Evolutionary conservation across 2,888 invertebrate genomes (phyloP).

Genomic region (Pemphredon lugubris): DNA sequence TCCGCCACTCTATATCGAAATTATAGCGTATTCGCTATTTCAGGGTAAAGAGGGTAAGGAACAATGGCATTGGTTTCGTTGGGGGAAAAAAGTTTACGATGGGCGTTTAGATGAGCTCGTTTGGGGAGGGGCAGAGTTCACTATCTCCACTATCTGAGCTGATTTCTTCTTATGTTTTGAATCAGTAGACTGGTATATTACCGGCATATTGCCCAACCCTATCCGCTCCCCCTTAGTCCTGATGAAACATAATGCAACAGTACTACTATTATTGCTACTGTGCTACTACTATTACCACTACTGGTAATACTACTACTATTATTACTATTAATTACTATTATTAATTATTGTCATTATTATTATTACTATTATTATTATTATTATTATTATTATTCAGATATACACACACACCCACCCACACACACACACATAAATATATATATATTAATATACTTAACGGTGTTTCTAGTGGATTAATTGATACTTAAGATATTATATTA

Average conservation of each 20-base stretch:
- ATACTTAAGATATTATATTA: slow-evolving; percentile 78
- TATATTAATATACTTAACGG: slow-evolving; percentile 77
- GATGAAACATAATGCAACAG: slow-evolving; percentile 63
- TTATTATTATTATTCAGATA: slow-evolving; percentile 61
- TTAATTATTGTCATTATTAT: slow-evolving; percentile 55
- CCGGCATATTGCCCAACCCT: slow-evolving; percentile 29
- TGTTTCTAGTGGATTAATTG: slow-evolving; percentile 79
- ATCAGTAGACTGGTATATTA: too few relatives aligned
- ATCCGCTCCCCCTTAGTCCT: slow-evolving; percentile 65
- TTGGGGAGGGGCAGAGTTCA: slow-evolving; percentile 22
- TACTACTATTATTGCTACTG: slow-evolving; percentile 58
- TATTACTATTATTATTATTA: slow-evolving; percentile 55
- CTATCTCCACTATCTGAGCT: neutral
- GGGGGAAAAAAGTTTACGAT: neutral
- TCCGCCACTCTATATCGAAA: too few relatives aligned
- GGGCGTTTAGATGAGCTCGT: slow-evolving; percentile 3
- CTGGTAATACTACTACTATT: slow-evolving; percentile 50
- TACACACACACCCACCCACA: slow-evolving; percentile 58
- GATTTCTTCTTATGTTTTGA: too few relatives aligned
- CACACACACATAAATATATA: slow-evolving; percentile 58
- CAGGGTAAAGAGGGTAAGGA: neutral
- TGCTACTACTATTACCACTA: slow-evolving; percentile 44
- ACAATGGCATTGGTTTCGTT: neutral
- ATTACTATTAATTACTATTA: slow-evolving; percentile 56
- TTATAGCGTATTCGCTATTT: slow-evolving; percentile 12